These are phyloP conservation scores for Micoletzkya japonica DNA, from an alignment of 2,888 invertebrate genomes.

Conservation along the genomic window DNA sequence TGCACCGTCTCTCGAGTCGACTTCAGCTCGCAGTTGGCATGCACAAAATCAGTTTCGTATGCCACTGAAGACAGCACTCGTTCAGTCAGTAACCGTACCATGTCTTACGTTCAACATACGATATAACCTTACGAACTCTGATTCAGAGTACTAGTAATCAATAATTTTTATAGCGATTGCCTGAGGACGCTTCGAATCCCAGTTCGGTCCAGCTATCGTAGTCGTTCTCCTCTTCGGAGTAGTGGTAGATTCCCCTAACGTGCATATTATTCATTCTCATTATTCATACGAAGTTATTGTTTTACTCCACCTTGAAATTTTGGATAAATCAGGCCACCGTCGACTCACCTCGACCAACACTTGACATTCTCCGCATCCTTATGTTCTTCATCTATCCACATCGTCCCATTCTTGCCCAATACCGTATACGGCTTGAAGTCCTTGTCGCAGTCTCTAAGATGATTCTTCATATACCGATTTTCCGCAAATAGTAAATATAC, in stretches of 20 bases:
- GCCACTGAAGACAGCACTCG: not conserved
- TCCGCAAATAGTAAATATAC: not conserved
- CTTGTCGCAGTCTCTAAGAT: conserved; percentile 16
- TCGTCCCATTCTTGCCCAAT: conserved; percentile 11
- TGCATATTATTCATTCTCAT: no score
- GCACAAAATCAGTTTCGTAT: conserved; percentile 22
- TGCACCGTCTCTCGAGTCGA: not conserved
- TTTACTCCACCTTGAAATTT: no score
- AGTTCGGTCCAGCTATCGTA: not conserved
- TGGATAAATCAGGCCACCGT: not conserved
- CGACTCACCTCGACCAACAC: conserved; percentile 21
- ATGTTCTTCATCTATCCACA: not conserved
- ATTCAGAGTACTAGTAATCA: no score
- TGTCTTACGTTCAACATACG: no score
- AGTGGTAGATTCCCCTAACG: not conserved
- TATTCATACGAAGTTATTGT: no score
- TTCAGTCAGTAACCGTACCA: not conserved
- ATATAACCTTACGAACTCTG: no score
- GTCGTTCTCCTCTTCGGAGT: not conserved
- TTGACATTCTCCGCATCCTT: not conserved
- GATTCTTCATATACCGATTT: not conserved
- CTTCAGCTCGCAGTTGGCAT: conserved; percentile 5
- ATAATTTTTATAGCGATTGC: not conserved
- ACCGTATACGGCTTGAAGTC: conserved; percentile 15
- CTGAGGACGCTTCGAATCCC: not conserved